Evolutionary conservation across 2,113 vertebrate species (phyloP).

Genomic region (Brachionichthys hirsutus): DNA sequence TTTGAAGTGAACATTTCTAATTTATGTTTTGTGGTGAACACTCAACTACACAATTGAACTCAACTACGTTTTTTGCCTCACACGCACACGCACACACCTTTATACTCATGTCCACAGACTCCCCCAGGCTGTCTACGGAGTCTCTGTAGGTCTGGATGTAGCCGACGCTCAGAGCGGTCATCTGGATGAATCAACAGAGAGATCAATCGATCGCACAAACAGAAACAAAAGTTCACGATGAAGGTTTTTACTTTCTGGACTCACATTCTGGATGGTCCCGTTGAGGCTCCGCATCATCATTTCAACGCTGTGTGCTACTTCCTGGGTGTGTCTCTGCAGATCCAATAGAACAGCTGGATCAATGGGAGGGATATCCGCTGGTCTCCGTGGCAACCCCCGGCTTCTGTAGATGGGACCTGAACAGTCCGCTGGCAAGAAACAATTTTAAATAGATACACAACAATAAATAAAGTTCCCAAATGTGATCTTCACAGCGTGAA

Average conservation of each 20-base stretch:
- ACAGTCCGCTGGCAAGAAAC: conserved; percentile 70
- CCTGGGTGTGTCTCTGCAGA: conserved; percentile 86
- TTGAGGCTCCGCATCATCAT: conserved; percentile 91
- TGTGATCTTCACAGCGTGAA: too few species aligned
- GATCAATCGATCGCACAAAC: not conserved
- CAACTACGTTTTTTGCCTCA: too few species aligned
- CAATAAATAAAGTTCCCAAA: too few species aligned
- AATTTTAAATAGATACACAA: not conserved
- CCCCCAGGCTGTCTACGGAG: conserved; percentile 94
- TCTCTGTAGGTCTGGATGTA: conserved; percentile 98
- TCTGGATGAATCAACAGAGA: conserved; percentile 60
- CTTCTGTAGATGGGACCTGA: conserved; percentile 73
- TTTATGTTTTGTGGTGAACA: too few species aligned
- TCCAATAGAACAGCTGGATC: conserved; percentile 79
- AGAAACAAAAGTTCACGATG: not conserved
- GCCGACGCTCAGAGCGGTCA: conserved; percentile 94
- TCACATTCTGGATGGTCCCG: conserved; percentile 90
- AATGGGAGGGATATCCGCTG: conserved; percentile 84
- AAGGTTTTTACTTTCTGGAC: conserved; percentile 14
- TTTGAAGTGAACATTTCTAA: not conserved
- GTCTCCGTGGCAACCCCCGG: conserved; percentile 69
- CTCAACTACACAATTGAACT: too few species aligned
- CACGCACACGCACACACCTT: conserved; percentile 71
- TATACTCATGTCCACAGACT: conserved; percentile 97
- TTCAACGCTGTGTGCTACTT: conserved; percentile 90